Evolutionary conservation across 2,888 invertebrate genomes (phyloP).

Genomic region (Conops quadrifasciatus): DNA sequence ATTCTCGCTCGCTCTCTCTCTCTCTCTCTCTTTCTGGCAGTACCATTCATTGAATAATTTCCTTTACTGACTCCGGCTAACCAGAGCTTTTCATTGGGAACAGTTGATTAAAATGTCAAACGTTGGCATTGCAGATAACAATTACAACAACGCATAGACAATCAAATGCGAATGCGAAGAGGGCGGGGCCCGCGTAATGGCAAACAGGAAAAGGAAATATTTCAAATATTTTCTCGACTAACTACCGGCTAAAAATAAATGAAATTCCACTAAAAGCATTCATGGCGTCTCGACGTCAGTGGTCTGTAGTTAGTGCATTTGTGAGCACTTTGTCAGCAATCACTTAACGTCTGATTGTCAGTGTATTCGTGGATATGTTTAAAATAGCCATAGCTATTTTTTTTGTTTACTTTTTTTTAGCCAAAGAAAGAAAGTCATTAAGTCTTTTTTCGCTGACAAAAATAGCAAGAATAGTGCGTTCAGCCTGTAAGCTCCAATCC

Average conservation of each 20-base stretch:
- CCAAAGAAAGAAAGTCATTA: too few relatives aligned
- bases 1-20: not conserved
- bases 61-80: not conserved
- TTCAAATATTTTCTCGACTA: conserved; percentile 26
- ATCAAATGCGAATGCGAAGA: too few relatives aligned
- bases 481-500: not conserved
- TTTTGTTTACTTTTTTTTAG: too few relatives aligned
- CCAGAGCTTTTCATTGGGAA: not conserved
- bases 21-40: not conserved
- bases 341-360: too few relatives aligned
- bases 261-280: conserved; percentile 20
- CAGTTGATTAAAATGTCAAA: conserved; percentile 32
- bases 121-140: not conserved
- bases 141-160: not conserved
- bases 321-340: too few relatives aligned
- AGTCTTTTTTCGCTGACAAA: too few relatives aligned
- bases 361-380: too few relatives aligned
- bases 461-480: not conserved
- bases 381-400: too few relatives aligned
- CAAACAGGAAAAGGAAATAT: not conserved
- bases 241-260: conserved; percentile 22
- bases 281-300: too few relatives aligned
- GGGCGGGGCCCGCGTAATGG: not conserved
- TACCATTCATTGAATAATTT: conserved; percentile 26
- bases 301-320: too few relatives aligned